phyloP scores from a whole-genome alignment of 2,797 vertebrate genomes.

The Sarcoramphus papa region DNA sequence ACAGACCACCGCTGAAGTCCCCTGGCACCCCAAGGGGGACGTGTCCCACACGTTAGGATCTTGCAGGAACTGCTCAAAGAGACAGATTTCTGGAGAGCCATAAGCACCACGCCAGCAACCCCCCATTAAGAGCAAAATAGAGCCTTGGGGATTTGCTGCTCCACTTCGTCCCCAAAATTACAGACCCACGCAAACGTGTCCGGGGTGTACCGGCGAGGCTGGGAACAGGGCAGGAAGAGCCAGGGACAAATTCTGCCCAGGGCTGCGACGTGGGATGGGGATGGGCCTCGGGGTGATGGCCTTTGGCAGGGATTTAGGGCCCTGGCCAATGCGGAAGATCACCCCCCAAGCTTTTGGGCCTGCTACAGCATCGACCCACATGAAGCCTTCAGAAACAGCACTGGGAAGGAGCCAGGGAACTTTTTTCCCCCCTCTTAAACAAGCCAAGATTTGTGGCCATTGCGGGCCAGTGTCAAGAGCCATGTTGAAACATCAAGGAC shows the following conservation, averaged over 20 bases:
- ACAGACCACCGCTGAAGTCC: neutral
- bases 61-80: neutral
- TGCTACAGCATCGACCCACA: neutral
- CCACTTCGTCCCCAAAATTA: slow-evolving; percentile 17
- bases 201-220: neutral
- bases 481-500: neutral
- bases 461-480: neutral
- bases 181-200: neutral
- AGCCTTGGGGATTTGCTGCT: slow-evolving; percentile 15
- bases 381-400: neutral
- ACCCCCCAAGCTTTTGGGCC: neutral
- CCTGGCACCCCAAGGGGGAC: rapidly evolving
- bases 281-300: rapidly evolving
- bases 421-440: neutral
- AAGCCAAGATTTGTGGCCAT: neutral
- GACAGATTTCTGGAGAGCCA: neutral
- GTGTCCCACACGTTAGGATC: neutral
- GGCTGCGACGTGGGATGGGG: rapidly evolving
- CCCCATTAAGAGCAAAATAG: neutral
- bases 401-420: neutral
- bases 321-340: neutral
- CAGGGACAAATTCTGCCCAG: neutral
- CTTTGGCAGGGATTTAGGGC: neutral
- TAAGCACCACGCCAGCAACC: neutral
- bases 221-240: neutral